A percentile compares a stretch with the other conserved stretches of the same genome.
These are phyloP conservation scores for Sebastes taczanowskii DNA, from an alignment of 2,797 vertebrate genomes.

Conservation along the genomic window DNA sequence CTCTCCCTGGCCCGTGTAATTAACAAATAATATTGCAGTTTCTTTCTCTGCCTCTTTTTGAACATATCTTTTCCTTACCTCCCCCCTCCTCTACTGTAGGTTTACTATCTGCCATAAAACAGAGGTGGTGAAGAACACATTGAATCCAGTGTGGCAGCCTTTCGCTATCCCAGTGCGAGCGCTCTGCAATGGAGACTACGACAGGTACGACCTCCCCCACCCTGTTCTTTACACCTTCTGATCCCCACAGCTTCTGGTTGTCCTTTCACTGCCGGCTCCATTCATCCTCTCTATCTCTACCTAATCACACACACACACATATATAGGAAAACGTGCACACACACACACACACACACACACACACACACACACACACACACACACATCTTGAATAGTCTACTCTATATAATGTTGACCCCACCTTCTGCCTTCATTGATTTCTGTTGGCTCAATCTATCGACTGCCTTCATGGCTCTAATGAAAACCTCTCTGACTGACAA, in stretches of 20 bases:
- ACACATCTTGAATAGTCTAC: neutral
- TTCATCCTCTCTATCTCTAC: neutral
- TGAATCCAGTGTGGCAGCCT: conserved; percentile 91
- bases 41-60: conserved; percentile 10
- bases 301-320: conserved; percentile 9
- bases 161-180: conserved; percentile 91
- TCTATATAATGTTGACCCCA: neutral
- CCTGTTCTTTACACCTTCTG: neutral
- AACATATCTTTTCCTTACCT: conserved; percentile 10
- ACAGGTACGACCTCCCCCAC: conserved; percentile 79
- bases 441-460: conserved; percentile 5
- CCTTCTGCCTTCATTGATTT: conserved; percentile 21
- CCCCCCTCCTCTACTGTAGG: conserved; percentile 60
- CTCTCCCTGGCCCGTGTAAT: conserved; percentile 14
- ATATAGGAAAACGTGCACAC: neutral
- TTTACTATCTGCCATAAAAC: conserved; percentile 97
- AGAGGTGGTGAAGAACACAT: conserved; percentile 91
- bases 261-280: neutral
- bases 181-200: conserved; percentile 91
- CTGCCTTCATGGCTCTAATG: conserved; percentile 15
- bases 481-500: conserved; percentile 28
- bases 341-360: neutral
- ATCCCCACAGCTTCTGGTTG: neutral
- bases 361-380: neutral
- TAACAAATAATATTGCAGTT: conserved; percentile 6